Base-by-base conservation (phyloP, 2,797 vertebrate species). In the Esox masquinongy region DNA sequence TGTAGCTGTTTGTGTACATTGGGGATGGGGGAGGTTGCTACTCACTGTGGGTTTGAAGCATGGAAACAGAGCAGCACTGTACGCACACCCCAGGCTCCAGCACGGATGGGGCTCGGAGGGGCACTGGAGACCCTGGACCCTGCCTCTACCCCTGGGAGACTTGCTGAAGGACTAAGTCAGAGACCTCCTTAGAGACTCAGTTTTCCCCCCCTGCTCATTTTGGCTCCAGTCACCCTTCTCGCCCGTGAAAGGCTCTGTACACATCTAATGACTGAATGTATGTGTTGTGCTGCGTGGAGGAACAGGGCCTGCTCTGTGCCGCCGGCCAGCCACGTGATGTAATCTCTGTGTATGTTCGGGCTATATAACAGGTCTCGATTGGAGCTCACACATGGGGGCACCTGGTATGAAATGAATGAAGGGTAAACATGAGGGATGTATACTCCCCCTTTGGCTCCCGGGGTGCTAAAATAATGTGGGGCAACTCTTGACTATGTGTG, bases 271-370 rank as follows among this genome's bases (percentile, higher is more conserved):
- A 68, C 39, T 63, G 72, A 50, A 53, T 70, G 70, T 82, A 39
- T 71, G 63, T 74, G 71, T 71, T 70, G 74, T 66, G 66, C 76
- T 67, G 34, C 19, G 0, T 15, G 16, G 43, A 19, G 64, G 75
- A 79, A 83, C 85, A 87, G 79, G 73, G 68, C 36, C 67, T 72
- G 79, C 51, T 74, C 74, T 86, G 83, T 90, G 80, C 72, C 85
- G 39, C 14, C 73, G 72, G 77, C 79, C 72, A 26, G 72, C 36
- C 74, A 69, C 88, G 71, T 89, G 86, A 87, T 87, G 86, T 88
- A 78, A 87, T 89, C 68, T 81, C 75, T 82, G 72, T 68, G 50
- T 80, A 80, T 79, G 75, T 85, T 86, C 72, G 39, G 75, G 68
- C 83, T 77, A 78, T 82, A 82, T 82, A 75, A 79, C 36, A 73